A percentile compares a stretch with the other conserved stretches of the same genome.
Evolutionary conservation across 2,888 invertebrate species (phyloP).

Genomic region (Mamestra brassicae): DNA sequence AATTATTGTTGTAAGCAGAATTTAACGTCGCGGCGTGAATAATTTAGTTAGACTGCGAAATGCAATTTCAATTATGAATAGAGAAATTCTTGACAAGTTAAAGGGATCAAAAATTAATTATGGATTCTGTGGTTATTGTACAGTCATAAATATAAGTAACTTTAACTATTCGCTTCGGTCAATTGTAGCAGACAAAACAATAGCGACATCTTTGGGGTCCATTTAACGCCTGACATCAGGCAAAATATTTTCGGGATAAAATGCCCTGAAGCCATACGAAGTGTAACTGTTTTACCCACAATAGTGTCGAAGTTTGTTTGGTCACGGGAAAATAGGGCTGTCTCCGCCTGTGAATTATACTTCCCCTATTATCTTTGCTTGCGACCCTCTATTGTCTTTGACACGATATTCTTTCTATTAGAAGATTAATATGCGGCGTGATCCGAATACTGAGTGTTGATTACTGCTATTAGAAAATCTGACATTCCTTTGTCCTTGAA

Average conservation of each 20-base stretch:
- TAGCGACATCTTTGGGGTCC: constrained; percentile 54
- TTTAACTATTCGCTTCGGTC: constrained; percentile 8
- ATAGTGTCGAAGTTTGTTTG: constrained; percentile 61
- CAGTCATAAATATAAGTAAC: constrained; percentile 3
- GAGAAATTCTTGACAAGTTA: constrained; percentile 20
- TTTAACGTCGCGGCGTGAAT: constrained; percentile 34
- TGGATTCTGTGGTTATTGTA: constrained; percentile 10
- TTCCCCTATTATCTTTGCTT: constrained; percentile 51
- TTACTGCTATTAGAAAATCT: background rate
- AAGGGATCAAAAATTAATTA: constrained; percentile 21
- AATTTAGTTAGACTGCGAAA: constrained; percentile 31
- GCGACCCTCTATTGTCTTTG: constrained; percentile 47
- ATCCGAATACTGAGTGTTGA: constrained; percentile 34
- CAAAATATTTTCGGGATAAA: constrained; percentile 59
- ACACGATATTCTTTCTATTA: constrained; percentile 53
- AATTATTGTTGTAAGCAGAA: constrained; percentile 46
- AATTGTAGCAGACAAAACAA: constrained; percentile 47
- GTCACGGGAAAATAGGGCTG: constrained; percentile 54
- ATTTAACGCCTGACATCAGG: constrained; percentile 64
- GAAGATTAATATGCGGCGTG: constrained; percentile 40
- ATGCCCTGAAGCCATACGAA: constrained; percentile 53
- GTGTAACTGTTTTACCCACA: constrained; percentile 62
- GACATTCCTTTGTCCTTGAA: constrained; percentile 17
- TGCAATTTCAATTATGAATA: constrained; percentile 44
- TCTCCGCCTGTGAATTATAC: constrained; percentile 53